Evolutionary conservation across 2,888 invertebrate species (phyloP), one percentile per base, ranked within the genome.

Genomic region (Tanypteryx hageni): DNA sequence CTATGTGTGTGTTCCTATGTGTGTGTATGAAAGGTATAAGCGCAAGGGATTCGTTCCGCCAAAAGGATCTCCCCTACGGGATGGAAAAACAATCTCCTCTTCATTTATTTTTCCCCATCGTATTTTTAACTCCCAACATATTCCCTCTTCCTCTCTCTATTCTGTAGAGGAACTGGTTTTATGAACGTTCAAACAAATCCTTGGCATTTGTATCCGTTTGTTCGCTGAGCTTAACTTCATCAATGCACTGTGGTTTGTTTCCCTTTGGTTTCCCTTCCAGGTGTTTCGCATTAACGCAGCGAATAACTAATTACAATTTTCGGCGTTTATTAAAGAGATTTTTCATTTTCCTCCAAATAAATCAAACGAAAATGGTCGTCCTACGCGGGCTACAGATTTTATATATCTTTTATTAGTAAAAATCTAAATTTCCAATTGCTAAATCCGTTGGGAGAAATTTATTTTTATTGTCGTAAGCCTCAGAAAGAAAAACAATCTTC

Each of bases 251-350:
- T 27, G 76, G 76, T 76, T 76, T 76, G 22, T 27, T n/a, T 22
- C 68, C 68, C 68, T 76, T 76, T 27, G 76, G 22, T 76, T 76
- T 76, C 76, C 76, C 27, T 76, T 76, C 27, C 27, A 27, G 27
- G 22, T 44, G 1, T 13, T 27, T 4, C 76, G 27, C 76, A 76
- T 76, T 76, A 13, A 13, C 27, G 44, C 76, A 27, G 76, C 22
- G 14, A 76, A 76, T 76, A 27, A 76, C 22, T 76, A 76, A 76
- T 76, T 76, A 76, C 76, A 27, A 10, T 76, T 76, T 76, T 76
- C 44, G 44, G 5, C 44, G 44, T 44, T 44, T 44, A 44, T 44
- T 44, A 44, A 44, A 44, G 44, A 44, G 5, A 44, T 5, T 5
- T 44, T 44, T 5, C 44, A 3, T 44, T 44, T 44, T 44, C 3